Conservation (phyloP, 1,140 invertebrate genomes). For the Drosophila novamexicana region DNA sequence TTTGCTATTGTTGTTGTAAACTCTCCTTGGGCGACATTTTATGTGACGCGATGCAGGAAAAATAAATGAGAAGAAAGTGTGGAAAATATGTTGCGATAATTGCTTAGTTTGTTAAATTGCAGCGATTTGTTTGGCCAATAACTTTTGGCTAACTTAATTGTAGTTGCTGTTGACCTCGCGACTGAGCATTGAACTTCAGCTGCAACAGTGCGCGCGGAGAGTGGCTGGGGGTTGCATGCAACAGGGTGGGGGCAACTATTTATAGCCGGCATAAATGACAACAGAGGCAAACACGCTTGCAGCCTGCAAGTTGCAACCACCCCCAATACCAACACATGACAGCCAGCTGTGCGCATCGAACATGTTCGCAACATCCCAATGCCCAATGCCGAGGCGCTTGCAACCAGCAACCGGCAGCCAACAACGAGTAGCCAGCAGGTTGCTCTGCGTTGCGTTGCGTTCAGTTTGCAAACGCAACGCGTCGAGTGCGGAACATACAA, state of each 20-base stretch:
- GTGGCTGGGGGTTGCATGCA: not conserved
- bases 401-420: not conserved
- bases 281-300: not conserved
- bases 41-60: slow-evolving; percentile 38
- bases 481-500: slow-evolving; percentile 32
- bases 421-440: not conserved
- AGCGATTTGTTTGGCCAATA: slow-evolving; percentile 66
- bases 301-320: slow-evolving; percentile 17
- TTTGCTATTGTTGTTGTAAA: slow-evolving; percentile 7
- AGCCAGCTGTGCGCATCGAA: slow-evolving; percentile 22
- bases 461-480: slow-evolving; percentile 31
- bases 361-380: slow-evolving; percentile 29
- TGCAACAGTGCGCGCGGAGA: not conserved
- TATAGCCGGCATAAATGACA: slow-evolving; percentile 26
- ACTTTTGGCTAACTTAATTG: slow-evolving; percentile 66
- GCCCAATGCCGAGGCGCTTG: not conserved
- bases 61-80: slow-evolving; percentile 23
- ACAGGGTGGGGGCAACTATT: slow-evolving; percentile 33
- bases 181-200: slow-evolving; percentile 65
- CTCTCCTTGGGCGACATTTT: slow-evolving; percentile 42
- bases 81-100: slow-evolving; percentile 62
- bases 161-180: slow-evolving; percentile 51
- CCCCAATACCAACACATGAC: slow-evolving; percentile 3
- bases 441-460: not conserved
- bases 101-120: slow-evolving; percentile 73